A percentile compares a stretch with the other conserved stretches of the same genome.
Conservation (phyloP, 2,888 invertebrate genomes). For the Troides helena region DNA sequence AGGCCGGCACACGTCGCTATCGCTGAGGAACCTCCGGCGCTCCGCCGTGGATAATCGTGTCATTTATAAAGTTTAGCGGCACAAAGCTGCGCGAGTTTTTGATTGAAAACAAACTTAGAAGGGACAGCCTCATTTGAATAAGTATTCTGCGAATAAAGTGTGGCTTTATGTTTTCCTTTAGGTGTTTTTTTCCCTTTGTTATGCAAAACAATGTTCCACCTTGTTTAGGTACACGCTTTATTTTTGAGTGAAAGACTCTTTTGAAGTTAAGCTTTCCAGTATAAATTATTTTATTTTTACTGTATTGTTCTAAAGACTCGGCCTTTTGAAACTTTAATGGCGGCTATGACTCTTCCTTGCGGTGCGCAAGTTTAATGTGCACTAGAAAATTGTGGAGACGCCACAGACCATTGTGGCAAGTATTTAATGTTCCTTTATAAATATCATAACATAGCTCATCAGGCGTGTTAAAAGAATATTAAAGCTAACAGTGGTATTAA, state of each 20-base stretch:
- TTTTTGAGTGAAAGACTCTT: conserved; percentile 80
- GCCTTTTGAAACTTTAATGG: conserved; percentile 72
- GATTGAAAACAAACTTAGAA: conserved; percentile 81
- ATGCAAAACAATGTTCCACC: conserved; percentile 81
- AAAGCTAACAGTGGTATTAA: background rate
- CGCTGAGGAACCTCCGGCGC: conserved; percentile 53
- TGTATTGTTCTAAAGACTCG: conserved; percentile 75
- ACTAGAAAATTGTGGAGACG: conserved; percentile 30
- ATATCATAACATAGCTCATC: background rate
- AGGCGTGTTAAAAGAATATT: background rate
- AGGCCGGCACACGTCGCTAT: conserved; percentile 54
- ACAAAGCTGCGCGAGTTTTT: conserved; percentile 79
- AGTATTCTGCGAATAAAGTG: conserved; percentile 81
- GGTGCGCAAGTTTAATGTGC: conserved; percentile 63
- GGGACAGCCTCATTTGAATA: conserved; percentile 81
- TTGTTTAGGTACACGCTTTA: conserved; percentile 81
- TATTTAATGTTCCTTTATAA: conserved; percentile 15
- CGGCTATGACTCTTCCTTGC: conserved; percentile 60
- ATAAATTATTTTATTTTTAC: conserved; percentile 79
- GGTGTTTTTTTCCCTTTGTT: conserved; percentile 80
- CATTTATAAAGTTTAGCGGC: conserved; percentile 80
- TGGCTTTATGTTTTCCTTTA: conserved; percentile 81
- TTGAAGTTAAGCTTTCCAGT: conserved; percentile 80
- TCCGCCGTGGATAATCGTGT: conserved; percentile 76
- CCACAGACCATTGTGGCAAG: conserved; percentile 18